Base-by-base conservation (phyloP, 1,140 invertebrate genomes). In the Neoseiulus cucumeris region DNA sequence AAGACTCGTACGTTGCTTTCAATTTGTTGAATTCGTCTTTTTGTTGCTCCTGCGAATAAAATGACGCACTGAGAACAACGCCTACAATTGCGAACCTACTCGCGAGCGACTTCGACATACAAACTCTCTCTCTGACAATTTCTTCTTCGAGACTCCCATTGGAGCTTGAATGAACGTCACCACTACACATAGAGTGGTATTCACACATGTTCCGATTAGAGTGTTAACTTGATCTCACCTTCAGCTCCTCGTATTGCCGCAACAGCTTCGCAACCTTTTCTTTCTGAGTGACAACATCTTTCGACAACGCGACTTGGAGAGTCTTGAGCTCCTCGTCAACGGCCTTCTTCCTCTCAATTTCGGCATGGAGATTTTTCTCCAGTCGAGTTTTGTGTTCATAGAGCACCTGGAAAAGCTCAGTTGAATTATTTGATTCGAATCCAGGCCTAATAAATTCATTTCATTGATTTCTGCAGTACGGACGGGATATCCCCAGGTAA, bases 321-420 rank as follows among this genome's bases (percentile, higher is more conserved):
- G 51, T 59, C 9, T 59, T 59, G 51, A 59, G 51, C 22, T 59
- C 51, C 14, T 59, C 51, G 22, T 59, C 51, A 9, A 59, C 51
- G 12, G 51, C 25, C 22, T 59, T 59, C 51, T 59, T 59, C 22
- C 51, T 17, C 22, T 59, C 51, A 25, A 59, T 59, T 20, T 59
- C 51, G 25, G 51, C 51, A 4, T 59, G 51, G 22, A 59, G 51
- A 6, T 25, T 59, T 20, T 59, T 59, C 51, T 59, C 51, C 51
- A 59, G 22, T 29, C 51, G 51, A 29, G 51, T 33, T 33, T 59
- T 59, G 51, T 59, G 51, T 25, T 59, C 51, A 59, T 59, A 59
- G 25, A 59, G 33, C 17, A 59, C 51, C 51, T 59, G 22, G 25
- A 59, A 59, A 9, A 6, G 33, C 4, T 39, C 33, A 9, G 33